A percentile compares a stretch with the other conserved stretches of the same genome.
Conservation (phyloP, 1,140 invertebrate species). For the Subanguina moxae region DNA sequence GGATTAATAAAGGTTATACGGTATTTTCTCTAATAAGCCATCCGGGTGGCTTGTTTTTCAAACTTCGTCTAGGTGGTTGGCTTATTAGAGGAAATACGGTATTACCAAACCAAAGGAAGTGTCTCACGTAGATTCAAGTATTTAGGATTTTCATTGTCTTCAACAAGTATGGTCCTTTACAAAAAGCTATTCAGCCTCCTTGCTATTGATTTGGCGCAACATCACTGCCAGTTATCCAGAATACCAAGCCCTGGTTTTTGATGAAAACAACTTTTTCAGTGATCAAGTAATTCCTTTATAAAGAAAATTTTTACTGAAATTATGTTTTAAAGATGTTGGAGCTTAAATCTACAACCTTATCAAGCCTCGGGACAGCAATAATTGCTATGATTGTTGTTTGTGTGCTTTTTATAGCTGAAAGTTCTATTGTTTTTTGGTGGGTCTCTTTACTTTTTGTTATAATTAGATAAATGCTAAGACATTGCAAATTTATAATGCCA, state of each 20-base stretch:
- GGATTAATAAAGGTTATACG: too few species aligned
- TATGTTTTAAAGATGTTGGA: constrained; percentile 46
- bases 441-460: constrained; percentile 54
- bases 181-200: background rate
- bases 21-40: too few species aligned
- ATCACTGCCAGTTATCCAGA: constrained; percentile 55
- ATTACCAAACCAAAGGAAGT: too few species aligned
- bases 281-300: constrained; percentile 42
- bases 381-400: constrained; percentile 46
- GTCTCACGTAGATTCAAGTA: too few species aligned
- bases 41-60: too few species aligned
- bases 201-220: constrained; percentile 55
- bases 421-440: constrained; percentile 54
- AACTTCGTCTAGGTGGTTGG: too few species aligned
- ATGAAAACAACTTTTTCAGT: constrained; percentile 59
- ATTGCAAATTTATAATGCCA: too few species aligned
- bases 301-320: background rate
- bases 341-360: constrained; percentile 44
- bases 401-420: constrained; percentile 55
- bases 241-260: constrained; percentile 55
- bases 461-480: constrained; percentile 16
- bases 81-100: too few species aligned
- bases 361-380: constrained; percentile 57
- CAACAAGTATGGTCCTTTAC: too few species aligned
- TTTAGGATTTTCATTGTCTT: too few species aligned